Conservation (phyloP, 2,888 invertebrate genomes). For the Listrodromus nycthemerus region DNA sequence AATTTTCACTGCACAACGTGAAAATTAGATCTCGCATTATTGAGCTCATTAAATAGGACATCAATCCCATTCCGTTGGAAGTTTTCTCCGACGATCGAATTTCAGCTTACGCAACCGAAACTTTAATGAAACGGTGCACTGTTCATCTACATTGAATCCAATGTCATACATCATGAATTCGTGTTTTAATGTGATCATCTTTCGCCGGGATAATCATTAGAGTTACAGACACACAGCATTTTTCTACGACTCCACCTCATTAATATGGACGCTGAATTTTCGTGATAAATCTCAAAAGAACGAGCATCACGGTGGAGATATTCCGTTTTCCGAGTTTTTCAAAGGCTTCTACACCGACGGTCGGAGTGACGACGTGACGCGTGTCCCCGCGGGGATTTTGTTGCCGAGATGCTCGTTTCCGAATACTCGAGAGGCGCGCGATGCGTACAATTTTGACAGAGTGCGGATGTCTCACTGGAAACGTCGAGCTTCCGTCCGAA, state of each 20-base stretch:
- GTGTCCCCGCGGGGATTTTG: conserved; percentile 35
- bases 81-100: too few species aligned
- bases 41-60: too few species aligned
- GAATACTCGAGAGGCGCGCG: conserved; percentile 12
- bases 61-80: too few species aligned
- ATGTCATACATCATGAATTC: too few species aligned
- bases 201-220: background rate
- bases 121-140: too few species aligned
- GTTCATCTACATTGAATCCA: too few species aligned
- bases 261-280: conserved; percentile 16
- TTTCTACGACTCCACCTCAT: background rate
- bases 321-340: background rate
- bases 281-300: conserved; percentile 19
- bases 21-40: too few species aligned
- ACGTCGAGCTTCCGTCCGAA: conserved; percentile 6
- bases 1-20: too few species aligned
- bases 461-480: conserved; percentile 42
- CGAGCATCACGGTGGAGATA: background rate
- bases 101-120: too few species aligned
- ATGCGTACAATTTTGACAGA: conserved; percentile 52
- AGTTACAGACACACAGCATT: background rate
- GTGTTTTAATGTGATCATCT: background rate
- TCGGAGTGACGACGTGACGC: conserved; percentile 22
- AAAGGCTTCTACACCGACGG: background rate
- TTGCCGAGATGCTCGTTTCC: conserved; percentile 25